Evolutionary conservation across 1,140 invertebrate genomes (phyloP), one percentile per base, ranked within the genome.

Genomic region (Drosophila navojoa): DNA sequence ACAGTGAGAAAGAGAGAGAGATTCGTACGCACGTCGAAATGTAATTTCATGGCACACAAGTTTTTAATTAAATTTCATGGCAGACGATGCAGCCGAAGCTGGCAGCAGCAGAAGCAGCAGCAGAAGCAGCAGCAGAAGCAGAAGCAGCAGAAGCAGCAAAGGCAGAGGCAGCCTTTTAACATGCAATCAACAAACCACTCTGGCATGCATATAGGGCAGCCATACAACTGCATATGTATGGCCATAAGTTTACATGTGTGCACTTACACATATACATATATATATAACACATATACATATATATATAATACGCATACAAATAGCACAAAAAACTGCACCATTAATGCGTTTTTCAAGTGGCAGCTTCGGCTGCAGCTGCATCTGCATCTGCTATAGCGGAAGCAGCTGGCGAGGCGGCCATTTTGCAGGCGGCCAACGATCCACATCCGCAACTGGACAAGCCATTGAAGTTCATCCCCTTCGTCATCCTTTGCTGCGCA

Each of bases 31-130:
- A 89, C 68, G 79, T 80, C 81, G 85, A 89, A 89, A 90, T 90
- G 85, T 89, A 89, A 89, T 89, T 89, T 89, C 85, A 89, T 89
- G 85, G 81, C 81, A 90, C 85, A 90, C 85, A 90, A 90, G 85
- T 90, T 90, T 89, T 90, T 90, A 90, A 90, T 90, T 90, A 90
- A 90, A 90, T 90, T 85, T 90, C 80, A 90, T 86, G 82, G 82
- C 76, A 86, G 76, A 86, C 74, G 74, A 55, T 72, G 70, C 69
- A 72, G 70, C 59, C 62, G 68, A 80, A 76, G 15, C 5, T 15
- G 42, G 42, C 42, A 15, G 15, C 42, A 38, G 3, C 35, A 11
- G 10, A 1, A 22, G 35, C 35, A 38, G 59, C 64, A 59, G 55
- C 60, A 40, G 45, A 40, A 66, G 59, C 38, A 42, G 9, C 53